Conservation (phyloP, 2,113 vertebrate species). For the Setophaga petechia region DNA sequence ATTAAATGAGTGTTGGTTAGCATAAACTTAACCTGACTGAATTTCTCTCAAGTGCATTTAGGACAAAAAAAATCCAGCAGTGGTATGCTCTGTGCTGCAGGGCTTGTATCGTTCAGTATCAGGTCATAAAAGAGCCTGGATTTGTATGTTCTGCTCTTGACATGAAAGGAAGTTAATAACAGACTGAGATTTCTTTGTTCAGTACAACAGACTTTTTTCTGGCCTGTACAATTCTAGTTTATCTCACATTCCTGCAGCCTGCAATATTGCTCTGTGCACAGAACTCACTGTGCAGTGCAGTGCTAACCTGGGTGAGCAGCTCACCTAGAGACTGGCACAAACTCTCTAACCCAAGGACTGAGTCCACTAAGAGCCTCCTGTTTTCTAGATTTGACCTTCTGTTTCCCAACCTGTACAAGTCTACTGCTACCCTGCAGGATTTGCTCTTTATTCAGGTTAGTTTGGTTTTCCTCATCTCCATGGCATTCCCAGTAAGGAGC, state of each 20-base stretch:
- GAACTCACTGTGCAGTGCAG: neutral
- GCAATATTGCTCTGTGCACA: neutral
- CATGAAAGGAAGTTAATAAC: neutral
- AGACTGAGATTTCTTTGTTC: conserved; percentile 2
- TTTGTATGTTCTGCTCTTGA: neutral
- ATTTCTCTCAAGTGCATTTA: neutral
- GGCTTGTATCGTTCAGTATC: neutral
- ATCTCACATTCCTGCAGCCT: neutral
- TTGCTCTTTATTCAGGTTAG: neutral
- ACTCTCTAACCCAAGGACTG: neutral
- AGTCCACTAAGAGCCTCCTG: neutral
- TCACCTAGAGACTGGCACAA: neutral
- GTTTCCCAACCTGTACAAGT: neutral
- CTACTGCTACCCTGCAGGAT: neutral
- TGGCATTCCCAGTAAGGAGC: neutral
- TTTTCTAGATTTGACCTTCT: neutral
- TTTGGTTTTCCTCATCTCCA: neutral
- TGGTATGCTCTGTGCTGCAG: neutral
- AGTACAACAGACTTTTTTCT: neutral
- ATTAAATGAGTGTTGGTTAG: neutral
- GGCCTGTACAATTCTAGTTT: neutral
- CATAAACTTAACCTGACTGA: neutral
- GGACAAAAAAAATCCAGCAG: neutral
- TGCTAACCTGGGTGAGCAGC: neutral
- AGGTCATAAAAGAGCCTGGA: neutral